Conservation (phyloP, 2,888 invertebrate genomes). For the Patella ulyssiponensis region DNA sequence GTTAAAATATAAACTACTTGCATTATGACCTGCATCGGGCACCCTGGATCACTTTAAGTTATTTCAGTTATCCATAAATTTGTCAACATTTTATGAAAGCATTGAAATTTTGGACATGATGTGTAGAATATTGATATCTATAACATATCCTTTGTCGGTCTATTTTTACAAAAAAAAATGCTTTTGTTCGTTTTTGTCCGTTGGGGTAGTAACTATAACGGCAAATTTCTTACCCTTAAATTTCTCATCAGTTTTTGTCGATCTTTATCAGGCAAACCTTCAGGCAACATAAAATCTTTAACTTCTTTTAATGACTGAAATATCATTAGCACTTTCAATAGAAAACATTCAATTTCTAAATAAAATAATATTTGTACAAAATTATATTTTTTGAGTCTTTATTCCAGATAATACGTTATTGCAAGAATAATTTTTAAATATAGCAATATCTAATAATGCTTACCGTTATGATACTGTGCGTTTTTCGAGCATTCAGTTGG, state of each 20-base stretch:
- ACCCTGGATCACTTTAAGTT: no score
- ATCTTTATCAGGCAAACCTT: constrained; percentile 65
- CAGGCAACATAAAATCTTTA: constrained; percentile 66
- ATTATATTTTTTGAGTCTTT: no score
- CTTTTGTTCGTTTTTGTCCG: not conserved
- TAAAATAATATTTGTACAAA: no score
- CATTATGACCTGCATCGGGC: no score
- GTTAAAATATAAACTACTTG: no score
- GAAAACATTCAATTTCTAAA: no score
- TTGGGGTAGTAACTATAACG: not conserved
- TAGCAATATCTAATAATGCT: constrained; percentile 18
- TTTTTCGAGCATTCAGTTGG: constrained; percentile 67
- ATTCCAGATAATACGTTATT: no score
- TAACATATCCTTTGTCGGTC: not conserved
- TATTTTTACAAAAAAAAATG: not conserved
- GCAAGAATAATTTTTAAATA: no score
- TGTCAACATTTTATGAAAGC: no score
- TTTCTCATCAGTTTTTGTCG: constrained; percentile 72
- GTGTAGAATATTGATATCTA: no score
- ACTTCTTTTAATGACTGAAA: constrained; percentile 68
- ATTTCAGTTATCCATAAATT: no score
- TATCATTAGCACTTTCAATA: not conserved
- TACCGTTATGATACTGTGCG: constrained; percentile 64
- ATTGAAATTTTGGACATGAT: no score
- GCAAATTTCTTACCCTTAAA: constrained; percentile 58